phyloP scores from a whole-genome alignment of 2,888 invertebrate genomes.

The Machimus atricapillus region DNA sequence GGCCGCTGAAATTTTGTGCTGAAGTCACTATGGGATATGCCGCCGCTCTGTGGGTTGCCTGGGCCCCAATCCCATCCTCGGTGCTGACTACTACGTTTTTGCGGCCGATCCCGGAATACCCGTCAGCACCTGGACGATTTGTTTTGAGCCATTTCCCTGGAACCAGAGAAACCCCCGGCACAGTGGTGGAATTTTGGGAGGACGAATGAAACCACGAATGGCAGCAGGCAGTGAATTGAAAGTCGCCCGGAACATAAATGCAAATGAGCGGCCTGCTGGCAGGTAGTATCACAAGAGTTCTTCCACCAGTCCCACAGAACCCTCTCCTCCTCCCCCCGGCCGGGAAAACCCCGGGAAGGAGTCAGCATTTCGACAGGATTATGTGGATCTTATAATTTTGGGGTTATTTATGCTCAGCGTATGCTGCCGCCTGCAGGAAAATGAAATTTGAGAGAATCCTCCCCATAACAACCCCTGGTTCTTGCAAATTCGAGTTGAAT shows the following conservation, averaged over 20 bases:
- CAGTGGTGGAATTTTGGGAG: neutral
- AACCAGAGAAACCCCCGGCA: neutral
- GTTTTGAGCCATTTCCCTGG: slow-evolving; percentile 2
- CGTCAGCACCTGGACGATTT: slow-evolving; percentile 40
- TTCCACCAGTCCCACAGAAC: neutral
- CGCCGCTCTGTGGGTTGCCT: neutral
- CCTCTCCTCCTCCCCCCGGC: too few species aligned
- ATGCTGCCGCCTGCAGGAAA: slow-evolving; percentile 1
- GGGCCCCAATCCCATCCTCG: neutral
- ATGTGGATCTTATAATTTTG: slow-evolving; percentile 34
- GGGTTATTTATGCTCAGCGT: slow-evolving; percentile 30
- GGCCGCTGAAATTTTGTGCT: neutral
- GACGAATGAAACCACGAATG: neutral
- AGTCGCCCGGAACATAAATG: slow-evolving; percentile 35
- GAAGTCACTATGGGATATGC: neutral
- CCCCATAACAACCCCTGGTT: neutral
- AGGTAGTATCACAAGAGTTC: neutral
- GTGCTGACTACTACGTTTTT: slow-evolving; percentile 4
- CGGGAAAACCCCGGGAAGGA: neutral
- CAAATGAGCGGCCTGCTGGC: slow-evolving; percentile 19
- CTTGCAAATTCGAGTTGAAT: slow-evolving; percentile 5
- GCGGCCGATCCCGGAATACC: slow-evolving; percentile 5
- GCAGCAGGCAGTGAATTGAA: slow-evolving; percentile 30
- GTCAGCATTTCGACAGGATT: slow-evolving; percentile 33
- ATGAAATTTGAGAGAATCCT: neutral